These are phyloP conservation scores for Xenopus tropicalis DNA, from an alignment of 2,113 vertebrate genomes.

Conservation along the genomic window UCB_Xtro_10.0 CM004445.2:4503501-4504000, in stretches of 20 bases:
- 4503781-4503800: slow-evolving; percentile 62
- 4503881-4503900: no score
- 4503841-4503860: slow-evolving; percentile 44
- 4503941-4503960: slow-evolving; percentile 71
- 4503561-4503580: no score
- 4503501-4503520: no score
- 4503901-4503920: no score
- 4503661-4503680: slow-evolving; percentile 50
- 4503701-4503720: slow-evolving; percentile 51
- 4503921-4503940: no score
- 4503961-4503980: slow-evolving; percentile 52
- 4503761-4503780: slow-evolving; percentile 40
- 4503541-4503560: no score
- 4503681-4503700: slow-evolving; percentile 53
- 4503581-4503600: slow-evolving; percentile 48
- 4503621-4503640: slow-evolving; percentile 60
- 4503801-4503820: slow-evolving; percentile 55
- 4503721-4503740: slow-evolving; percentile 52
- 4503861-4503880: no score
- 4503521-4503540: no score
- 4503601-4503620: slow-evolving; percentile 55
- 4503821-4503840: slow-evolving; percentile 64
- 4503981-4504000: slow-evolving; percentile 56
- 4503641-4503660: slow-evolving; percentile 45
- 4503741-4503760: slow-evolving; percentile 58